These are phyloP conservation scores for Rhombomys opimus DNA, from an alignment of 2,113 vertebrate genomes.

Conservation along the genomic window DNA sequence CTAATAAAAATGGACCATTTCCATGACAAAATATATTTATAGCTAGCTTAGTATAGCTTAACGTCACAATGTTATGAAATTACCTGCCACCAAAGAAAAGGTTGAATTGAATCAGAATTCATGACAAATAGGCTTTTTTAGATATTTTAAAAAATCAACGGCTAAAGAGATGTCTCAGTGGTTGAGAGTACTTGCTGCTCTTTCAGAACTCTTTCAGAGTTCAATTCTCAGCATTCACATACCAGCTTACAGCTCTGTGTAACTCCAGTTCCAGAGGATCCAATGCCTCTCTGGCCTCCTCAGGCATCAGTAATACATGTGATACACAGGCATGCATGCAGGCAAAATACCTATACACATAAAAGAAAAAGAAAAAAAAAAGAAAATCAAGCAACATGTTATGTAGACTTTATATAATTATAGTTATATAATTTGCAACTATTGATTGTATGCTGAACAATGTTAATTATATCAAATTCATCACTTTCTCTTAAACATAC, in stretches of 20 bases:
- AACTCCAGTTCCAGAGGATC: background rate
- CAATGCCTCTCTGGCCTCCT: background rate
- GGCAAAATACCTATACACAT: background rate
- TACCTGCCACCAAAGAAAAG: background rate
- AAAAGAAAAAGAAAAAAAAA: background rate
- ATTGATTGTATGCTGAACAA: background rate
- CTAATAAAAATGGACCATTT: constrained; percentile 42
- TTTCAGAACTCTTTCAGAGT: background rate
- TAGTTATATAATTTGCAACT: constrained; percentile 9
- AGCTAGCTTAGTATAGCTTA: constrained; percentile 54
- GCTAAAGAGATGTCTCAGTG: background rate
- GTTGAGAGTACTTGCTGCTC: background rate
- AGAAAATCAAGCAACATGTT: constrained; percentile 23
- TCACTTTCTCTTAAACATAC: constrained; percentile 30
- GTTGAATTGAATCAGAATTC: constrained; percentile 37
- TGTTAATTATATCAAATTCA: constrained; percentile 15
- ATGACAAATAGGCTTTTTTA: constrained; percentile 2
- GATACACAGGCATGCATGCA: background rate
- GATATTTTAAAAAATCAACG: background rate
- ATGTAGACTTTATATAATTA: constrained; percentile 20
- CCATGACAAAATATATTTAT: constrained; percentile 53
- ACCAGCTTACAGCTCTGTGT: background rate
- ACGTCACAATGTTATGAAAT: constrained; percentile 17
- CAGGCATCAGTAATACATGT: background rate
- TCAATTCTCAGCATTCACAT: background rate